Percentiles rank a stretch among this genome's conserved stretches.
Conservation (phyloP, 2,888 invertebrate genomes). For the Heteromurus nitidus region DNA sequence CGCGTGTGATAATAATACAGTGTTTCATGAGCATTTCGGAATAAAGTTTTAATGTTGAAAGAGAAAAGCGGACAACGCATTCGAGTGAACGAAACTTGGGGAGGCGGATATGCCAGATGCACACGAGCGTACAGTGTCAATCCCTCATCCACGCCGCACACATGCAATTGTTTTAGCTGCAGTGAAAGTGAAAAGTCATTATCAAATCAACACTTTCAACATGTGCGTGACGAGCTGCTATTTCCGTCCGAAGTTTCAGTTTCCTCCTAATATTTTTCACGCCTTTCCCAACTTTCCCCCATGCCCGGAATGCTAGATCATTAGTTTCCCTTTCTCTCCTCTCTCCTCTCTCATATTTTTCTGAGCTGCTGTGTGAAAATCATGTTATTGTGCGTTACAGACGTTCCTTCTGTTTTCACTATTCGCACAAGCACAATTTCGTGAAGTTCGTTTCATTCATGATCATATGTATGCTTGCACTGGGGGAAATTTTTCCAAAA, state of each 20-base stretch:
- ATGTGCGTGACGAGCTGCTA: slow-evolving; percentile 55
- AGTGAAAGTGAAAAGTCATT: slow-evolving; percentile 48
- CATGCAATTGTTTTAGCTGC: slow-evolving; percentile 25
- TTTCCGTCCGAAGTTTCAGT: slow-evolving; percentile 43
- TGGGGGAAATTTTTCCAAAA: too few relatives aligned
- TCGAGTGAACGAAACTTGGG: too few relatives aligned
- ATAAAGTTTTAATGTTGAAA: too few relatives aligned
- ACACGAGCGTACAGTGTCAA: too few relatives aligned
- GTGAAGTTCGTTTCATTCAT: not conserved
- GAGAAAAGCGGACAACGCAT: too few relatives aligned
- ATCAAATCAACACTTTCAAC: slow-evolving; percentile 47
- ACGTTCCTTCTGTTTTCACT: not conserved
- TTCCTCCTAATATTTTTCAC: slow-evolving; percentile 32
- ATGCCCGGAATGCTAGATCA: slow-evolving; percentile 4
- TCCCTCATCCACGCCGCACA: not conserved
- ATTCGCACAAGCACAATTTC: too few relatives aligned
- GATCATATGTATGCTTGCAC: not conserved
- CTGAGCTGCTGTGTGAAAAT: not conserved
- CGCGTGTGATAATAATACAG: too few relatives aligned
- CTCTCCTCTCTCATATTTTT: not conserved
- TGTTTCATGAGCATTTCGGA: too few relatives aligned
- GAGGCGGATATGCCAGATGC: too few relatives aligned
- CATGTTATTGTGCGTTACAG: not conserved
- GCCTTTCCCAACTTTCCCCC: slow-evolving; percentile 22
- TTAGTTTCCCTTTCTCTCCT: not conserved